phyloP scores from a whole-genome alignment of 2,888 invertebrate species.

The Apodemia hepburni region DNA sequence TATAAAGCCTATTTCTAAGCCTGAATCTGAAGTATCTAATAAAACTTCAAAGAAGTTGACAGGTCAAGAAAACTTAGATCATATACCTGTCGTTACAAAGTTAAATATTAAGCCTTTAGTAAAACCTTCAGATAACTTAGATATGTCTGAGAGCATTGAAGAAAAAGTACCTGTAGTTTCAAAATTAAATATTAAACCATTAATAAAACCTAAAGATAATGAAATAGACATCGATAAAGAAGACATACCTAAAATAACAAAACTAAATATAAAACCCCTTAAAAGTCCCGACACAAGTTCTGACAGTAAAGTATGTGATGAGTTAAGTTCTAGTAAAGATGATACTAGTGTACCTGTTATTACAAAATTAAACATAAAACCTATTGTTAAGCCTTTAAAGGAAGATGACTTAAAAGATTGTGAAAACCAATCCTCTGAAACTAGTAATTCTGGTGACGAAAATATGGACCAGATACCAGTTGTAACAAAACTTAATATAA shows the following conservation, averaged over 20 bases:
- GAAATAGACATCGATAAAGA: conserved; percentile 66
- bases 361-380: conserved; percentile 78
- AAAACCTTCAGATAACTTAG: conserved; percentile 58
- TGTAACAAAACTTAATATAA: conserved; percentile 79
- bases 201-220: conserved; percentile 70
- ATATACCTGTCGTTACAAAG: conserved; percentile 66
- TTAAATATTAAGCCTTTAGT: conserved; percentile 71
- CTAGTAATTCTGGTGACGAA: conserved; percentile 71
- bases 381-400: conserved; percentile 72
- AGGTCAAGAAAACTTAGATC: conserved; percentile 48
- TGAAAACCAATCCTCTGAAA: conserved; percentile 65
- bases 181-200: conserved; percentile 78
- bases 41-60: conserved; percentile 36
- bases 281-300: conserved; percentile 63
- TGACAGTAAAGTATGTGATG: conserved; percentile 71
- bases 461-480: conserved; percentile 67
- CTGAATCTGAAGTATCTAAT: conserved; percentile 43
- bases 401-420: conserved; percentile 60
- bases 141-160: conserved; percentile 50
- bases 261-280: conserved; percentile 78
- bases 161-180: conserved; percentile 74
- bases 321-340: conserved; percentile 56
- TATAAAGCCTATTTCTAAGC: conserved; percentile 71
- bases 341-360: conserved; percentile 70
- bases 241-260: conserved; percentile 73